Percentiles rank a stretch among this genome's conserved stretches.
phyloP scores from a whole-genome alignment of 2,888 invertebrate genomes.

The Ecliptopera silaceata region DNA sequence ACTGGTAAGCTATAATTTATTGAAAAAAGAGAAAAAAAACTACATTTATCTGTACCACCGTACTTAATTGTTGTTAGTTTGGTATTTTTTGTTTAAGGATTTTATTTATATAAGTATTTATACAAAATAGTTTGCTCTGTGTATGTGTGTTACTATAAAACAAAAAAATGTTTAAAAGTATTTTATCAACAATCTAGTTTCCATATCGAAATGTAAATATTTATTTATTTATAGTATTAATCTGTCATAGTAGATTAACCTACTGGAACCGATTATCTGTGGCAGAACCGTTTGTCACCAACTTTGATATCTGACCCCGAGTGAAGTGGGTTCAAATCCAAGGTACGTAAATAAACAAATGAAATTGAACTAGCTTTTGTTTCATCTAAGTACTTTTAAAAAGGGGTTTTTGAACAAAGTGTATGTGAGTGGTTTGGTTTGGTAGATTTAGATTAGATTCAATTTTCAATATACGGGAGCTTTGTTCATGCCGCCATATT shows the following conservation, averaged over 20 bases:
- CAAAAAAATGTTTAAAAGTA: no score
- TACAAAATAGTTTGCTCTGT: no score
- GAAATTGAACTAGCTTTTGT: constrained; percentile 16
- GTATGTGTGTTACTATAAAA: no score
- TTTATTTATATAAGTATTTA: no score
- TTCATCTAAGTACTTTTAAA: constrained; percentile 11
- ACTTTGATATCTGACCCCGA: constrained; percentile 46
- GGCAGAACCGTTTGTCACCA: constrained; percentile 39
- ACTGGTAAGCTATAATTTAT: no score
- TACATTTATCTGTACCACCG: no score
- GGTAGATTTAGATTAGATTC: constrained; percentile 7
- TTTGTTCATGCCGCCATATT: background rate
- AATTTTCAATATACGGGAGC: background rate
- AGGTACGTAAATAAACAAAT: constrained; percentile 30
- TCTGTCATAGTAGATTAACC: background rate
- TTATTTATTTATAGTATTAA: no score
- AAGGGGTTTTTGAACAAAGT: background rate
- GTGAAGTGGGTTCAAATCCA: constrained; percentile 20
- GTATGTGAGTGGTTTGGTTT: background rate
- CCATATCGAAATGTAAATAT: no score
- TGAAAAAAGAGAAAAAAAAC: no score
- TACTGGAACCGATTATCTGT: constrained; percentile 16
- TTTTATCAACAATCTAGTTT: no score
- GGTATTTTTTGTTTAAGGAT: no score
- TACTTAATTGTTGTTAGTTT: no score